phyloP scores from a whole-genome alignment of 1,140 invertebrate species.

The Bombyx mandarina region DNA sequence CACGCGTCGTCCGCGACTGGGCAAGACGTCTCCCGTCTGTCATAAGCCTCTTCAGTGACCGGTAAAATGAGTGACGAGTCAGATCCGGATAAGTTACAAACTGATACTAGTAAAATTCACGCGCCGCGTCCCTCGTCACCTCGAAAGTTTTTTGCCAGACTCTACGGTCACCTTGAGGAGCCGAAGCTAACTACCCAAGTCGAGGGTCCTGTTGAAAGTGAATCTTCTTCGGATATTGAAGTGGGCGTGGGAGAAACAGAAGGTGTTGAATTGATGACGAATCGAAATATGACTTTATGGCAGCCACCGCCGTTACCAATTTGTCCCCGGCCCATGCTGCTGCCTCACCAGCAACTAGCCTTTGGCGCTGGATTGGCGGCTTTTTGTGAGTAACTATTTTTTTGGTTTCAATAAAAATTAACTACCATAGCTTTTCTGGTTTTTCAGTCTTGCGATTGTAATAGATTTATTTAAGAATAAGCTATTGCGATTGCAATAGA shows the following conservation, averaged over 20 bases:
- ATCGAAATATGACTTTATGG: conserved; percentile 27
- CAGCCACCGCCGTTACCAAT: conserved; percentile 44
- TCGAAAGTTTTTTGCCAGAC: conserved; percentile 76
- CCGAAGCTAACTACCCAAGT: conserved; percentile 21
- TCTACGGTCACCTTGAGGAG: conserved; percentile 76
- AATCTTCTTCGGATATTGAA: conserved; percentile 65
- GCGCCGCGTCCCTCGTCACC: conserved; percentile 74
- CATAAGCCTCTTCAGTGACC: no score
- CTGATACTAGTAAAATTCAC: conserved; percentile 23
- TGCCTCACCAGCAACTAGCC: conserved; percentile 59
- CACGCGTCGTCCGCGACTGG: conserved; percentile 30
- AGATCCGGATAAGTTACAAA: conserved; percentile 15
- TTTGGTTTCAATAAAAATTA: not conserved
- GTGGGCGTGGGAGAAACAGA: conserved; percentile 36
- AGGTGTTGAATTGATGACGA: conserved; percentile 9
- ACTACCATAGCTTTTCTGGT: not conserved
- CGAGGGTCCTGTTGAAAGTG: conserved; percentile 29
- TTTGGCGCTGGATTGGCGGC: conserved; percentile 75
- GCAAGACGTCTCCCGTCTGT: conserved; percentile 28
- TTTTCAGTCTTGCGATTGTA: no score
- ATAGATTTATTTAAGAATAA: no score
- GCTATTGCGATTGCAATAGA: no score
- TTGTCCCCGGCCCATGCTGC: conserved; percentile 46
- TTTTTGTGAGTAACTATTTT: conserved; percentile 70
- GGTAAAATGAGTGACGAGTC: conserved; percentile 26